Conservation (phyloP, 2,113 vertebrate species). For the Epinephelus moara region DNA sequence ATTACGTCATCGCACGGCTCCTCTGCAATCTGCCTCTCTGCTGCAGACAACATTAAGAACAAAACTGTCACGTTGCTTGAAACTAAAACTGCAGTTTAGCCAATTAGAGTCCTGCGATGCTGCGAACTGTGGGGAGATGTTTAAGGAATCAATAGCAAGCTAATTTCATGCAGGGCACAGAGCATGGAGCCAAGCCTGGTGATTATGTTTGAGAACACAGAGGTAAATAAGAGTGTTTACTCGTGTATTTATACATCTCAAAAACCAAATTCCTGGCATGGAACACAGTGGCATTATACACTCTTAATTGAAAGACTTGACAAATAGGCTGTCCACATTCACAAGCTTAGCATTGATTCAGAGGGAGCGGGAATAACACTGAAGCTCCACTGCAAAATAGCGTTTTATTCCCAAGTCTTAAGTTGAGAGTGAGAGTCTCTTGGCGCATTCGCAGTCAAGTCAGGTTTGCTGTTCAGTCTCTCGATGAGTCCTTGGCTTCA, state of each 20-base stretch:
- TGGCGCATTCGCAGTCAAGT: constrained; percentile 67
- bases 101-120: constrained; percentile 53
- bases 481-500: constrained; percentile 65
- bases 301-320: constrained; percentile 78
- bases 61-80: constrained; percentile 35
- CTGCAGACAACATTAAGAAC: constrained; percentile 21
- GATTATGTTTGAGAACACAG: constrained; percentile 72
- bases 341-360: constrained; percentile 66
- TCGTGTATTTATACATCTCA: constrained; percentile 71
- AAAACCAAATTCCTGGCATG: constrained; percentile 61
- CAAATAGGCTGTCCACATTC: constrained; percentile 73
- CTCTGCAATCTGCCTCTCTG: constrained; percentile 8
- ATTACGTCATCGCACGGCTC: constrained; percentile 16
- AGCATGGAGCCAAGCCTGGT: constrained; percentile 65
- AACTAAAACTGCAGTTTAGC: constrained; percentile 54
- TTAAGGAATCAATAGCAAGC: constrained; percentile 71
- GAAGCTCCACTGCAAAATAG: constrained; percentile 53
- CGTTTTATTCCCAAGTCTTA: constrained; percentile 45
- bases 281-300: constrained; percentile 56
- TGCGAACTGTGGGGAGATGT: constrained; percentile 54
- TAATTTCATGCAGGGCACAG: constrained; percentile 77
- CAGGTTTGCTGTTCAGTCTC: constrained; percentile 65
- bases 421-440: constrained; percentile 46
- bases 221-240: constrained; percentile 77
- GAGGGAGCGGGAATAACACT: constrained; percentile 28